These are phyloP conservation scores for Ambastaia sidthimunki DNA, from an alignment of 2,797 vertebrate species.

Conservation along the genomic window DNA sequence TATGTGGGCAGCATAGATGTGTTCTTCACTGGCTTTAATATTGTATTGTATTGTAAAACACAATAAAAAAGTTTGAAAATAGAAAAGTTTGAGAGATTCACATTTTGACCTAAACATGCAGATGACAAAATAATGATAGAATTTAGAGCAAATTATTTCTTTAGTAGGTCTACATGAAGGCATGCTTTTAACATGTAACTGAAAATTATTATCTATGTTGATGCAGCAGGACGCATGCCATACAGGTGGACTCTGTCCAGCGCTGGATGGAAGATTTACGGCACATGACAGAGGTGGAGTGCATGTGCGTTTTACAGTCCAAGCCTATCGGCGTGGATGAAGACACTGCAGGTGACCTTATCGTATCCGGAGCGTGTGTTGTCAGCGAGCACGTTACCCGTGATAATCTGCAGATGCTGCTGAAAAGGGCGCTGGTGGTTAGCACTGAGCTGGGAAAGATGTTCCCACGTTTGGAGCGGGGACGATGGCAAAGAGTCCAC, in stretches of 20 bases:
- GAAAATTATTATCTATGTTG: neutral
- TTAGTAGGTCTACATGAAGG: too few species aligned
- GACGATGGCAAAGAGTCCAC: constrained; percentile 91
- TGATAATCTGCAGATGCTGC: constrained; percentile 88
- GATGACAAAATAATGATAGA: too few species aligned
- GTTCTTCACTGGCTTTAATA: too few species aligned
- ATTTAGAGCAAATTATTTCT: too few species aligned
- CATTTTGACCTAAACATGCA: too few species aligned
- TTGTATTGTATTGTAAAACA: too few species aligned
- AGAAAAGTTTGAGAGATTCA: too few species aligned
- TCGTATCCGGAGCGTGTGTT: constrained; percentile 73
- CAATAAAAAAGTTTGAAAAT: too few species aligned
- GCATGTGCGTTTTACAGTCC: constrained; percentile 96
- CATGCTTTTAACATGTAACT: too few species aligned
- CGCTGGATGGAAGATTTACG: constrained; percentile 97
- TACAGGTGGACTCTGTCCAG: constrained; percentile 94
- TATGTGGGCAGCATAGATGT: too few species aligned
- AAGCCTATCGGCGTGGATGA: constrained; percentile 93
- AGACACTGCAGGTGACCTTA: constrained; percentile 85
- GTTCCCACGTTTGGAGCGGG: constrained; percentile 91
- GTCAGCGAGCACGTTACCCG: constrained; percentile 75
- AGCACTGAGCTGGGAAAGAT: constrained; percentile 93
- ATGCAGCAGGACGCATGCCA: constrained; percentile 80
- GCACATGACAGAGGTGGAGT: constrained; percentile 97
- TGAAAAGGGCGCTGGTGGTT: constrained; percentile 92